Conservation (phyloP, 2,113 vertebrate species). For the Coryphaenoides rupestris region DNA sequence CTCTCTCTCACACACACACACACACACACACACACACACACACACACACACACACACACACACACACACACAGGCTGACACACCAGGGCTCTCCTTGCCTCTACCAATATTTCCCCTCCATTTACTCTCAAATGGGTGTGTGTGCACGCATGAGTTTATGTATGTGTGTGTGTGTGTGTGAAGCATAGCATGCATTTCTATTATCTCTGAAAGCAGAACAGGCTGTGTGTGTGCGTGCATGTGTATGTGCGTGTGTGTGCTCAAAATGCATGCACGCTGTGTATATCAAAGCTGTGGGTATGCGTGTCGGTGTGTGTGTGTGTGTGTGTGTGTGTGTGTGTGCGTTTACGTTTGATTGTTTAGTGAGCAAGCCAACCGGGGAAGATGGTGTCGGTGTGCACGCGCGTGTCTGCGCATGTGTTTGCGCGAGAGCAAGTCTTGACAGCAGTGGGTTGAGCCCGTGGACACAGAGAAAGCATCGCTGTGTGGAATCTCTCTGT, state of each 20-base stretch:
- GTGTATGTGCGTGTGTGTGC: conserved; percentile 37
- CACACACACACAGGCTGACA: conserved; percentile 46
- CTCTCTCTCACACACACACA: conserved; percentile 13
- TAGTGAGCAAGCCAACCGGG: conserved; percentile 35
- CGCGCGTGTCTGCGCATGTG: conserved; percentile 2
- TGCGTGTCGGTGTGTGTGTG: conserved; percentile 56
- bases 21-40: conserved; percentile 28
- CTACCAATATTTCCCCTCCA: conserved; percentile 65
- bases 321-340: conserved; percentile 48
- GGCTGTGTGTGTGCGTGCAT: too few relatives aligned
- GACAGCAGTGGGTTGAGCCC: not conserved
- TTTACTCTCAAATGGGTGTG: conserved; percentile 62
- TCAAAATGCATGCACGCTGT: conserved; percentile 31
- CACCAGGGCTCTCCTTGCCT: conserved; percentile 50
- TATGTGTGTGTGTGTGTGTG: conserved; percentile 42
- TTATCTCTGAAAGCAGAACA: conserved; percentile 47
- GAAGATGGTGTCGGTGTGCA: conserved; percentile 26
- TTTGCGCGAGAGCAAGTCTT: conserved; percentile 3
- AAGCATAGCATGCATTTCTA: conserved; percentile 51
- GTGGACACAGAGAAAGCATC: not conserved
- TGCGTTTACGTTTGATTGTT: conserved; percentile 55
- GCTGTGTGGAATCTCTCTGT: not conserved
- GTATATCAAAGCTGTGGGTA: conserved; percentile 51
- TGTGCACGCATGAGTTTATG: conserved; percentile 35
- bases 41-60: conserved; percentile 18